Base-by-base conservation (phyloP, 2,888 invertebrate genomes). In the Melanostoma scalare region DNA sequence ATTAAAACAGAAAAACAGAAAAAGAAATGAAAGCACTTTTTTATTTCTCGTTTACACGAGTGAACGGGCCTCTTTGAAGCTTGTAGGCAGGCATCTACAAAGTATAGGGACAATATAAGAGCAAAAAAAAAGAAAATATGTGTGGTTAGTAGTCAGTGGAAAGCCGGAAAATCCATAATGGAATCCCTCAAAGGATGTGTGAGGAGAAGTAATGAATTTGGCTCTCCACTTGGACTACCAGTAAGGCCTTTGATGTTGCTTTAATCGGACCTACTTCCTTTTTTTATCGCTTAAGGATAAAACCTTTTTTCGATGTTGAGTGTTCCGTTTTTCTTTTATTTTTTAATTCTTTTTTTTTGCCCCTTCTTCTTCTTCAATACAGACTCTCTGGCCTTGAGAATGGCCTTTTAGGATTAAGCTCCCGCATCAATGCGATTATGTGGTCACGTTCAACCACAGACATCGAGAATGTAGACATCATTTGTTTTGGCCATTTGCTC, bases 321-420 rank as follows among this genome's bases (percentile, higher is more conserved):
- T 68, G 31, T 56, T 35, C 9, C 6, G 30, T 58, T 56, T 36
- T 55, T 46, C 20, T 36, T 20, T 30, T 9, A 38, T 20, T 20
- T 44, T 69, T 52, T 20, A 20, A 20, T 20, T 20, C 20, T 20
- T 20, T 20, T 20, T 20, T 20, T 20, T 20, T 20, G 20, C 20
- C 20, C 20, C 20, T 20, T 20, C 20, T 20, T 56, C 56, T 63
- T 56, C 58, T 63, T 50, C 60, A 44, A 78, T 68, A n/a, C 91
- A 95, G 95, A 89, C 93, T 98, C 88, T 95, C 97, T 52, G 97
- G 96, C 0, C 92, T 97, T 85, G 98, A 98, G 91, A 98, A 97
- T 91, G 94, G 95, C 0, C 92, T 98, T 68, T 92, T 97, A 53
- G 96, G 97, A 2, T 94, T 96, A 60, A 92, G 92, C 46, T 90